Conservation (phyloP, 2,113 vertebrate genomes). For the Podilymbus podiceps region DNA sequence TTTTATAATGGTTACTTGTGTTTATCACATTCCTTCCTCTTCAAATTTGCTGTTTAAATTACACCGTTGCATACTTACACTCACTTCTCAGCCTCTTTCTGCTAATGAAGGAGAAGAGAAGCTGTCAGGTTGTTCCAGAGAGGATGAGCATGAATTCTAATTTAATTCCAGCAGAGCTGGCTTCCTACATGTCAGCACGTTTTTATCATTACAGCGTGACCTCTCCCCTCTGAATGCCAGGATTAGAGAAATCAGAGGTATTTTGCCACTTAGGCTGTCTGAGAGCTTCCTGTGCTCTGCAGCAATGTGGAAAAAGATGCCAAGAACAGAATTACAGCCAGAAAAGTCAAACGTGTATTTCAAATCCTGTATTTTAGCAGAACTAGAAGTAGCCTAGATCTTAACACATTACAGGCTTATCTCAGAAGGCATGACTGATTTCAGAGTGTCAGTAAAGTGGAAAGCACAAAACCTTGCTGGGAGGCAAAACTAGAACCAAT, state of each 20-base stretch:
- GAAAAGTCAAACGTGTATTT: background rate
- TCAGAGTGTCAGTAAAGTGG: background rate
- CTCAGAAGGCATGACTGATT: background rate
- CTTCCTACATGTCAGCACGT: background rate
- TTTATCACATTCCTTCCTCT: background rate
- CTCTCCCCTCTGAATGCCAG: background rate
- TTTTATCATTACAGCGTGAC: background rate
- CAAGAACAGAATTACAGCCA: background rate
- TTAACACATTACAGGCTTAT: background rate
- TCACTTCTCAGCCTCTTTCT: background rate
- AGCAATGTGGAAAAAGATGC: background rate
- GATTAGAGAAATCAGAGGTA: background rate
- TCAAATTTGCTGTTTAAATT: background rate
- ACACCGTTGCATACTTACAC: background rate
- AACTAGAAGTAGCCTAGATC: background rate
- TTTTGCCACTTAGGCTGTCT: background rate
- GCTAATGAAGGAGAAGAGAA: conserved; percentile 36
- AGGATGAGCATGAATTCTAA: conserved; percentile 15
- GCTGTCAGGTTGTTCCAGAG: background rate
- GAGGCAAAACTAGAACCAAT: background rate
- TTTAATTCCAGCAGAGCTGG: background rate
- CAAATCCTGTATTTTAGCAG: background rate
- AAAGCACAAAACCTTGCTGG: background rate
- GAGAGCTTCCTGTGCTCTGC: background rate
- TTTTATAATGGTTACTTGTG: background rate